A percentile compares a stretch with the other conserved stretches of the same genome.
Conservation (phyloP, 2,797 vertebrate species). For the Linurgus olivaceus region DNA sequence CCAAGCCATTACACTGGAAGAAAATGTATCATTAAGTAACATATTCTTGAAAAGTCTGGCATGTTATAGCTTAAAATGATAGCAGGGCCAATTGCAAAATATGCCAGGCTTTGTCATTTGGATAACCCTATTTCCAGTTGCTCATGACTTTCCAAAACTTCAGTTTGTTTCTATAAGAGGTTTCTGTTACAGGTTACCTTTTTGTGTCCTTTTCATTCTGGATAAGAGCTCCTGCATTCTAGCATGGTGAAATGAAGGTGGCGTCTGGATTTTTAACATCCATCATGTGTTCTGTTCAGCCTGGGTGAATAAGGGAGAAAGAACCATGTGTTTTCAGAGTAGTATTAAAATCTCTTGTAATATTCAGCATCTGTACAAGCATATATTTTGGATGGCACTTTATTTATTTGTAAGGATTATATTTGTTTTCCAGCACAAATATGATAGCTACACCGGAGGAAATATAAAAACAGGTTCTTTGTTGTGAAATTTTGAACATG, state of each 20-base stretch:
- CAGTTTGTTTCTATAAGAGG: not conserved
- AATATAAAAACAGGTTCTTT: not conserved
- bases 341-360: not conserved
- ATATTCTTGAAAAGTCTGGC: not conserved
- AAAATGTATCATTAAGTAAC: not conserved
- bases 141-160: not conserved
- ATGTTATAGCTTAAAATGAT: not conserved
- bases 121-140: not conserved
- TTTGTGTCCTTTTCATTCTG: not conserved
- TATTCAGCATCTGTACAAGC: not conserved
- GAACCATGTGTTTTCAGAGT: not conserved
- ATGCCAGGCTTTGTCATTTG: not conserved
- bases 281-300: not conserved
- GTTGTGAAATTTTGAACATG: not conserved
- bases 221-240: not conserved
- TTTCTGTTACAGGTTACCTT: not conserved
- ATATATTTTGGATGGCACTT: not conserved
- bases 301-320: not conserved
- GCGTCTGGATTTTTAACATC: not conserved
- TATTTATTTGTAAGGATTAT: not conserved
- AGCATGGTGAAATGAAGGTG: not conserved
- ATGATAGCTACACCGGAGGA: not conserved
- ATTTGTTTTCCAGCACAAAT: not conserved
- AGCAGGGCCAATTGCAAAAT: not conserved
- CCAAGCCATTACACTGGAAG: not conserved